These are phyloP conservation scores for Tachysurus vachellii DNA, from an alignment of 2,113 vertebrate genomes.

Conservation along the genomic window DNA sequence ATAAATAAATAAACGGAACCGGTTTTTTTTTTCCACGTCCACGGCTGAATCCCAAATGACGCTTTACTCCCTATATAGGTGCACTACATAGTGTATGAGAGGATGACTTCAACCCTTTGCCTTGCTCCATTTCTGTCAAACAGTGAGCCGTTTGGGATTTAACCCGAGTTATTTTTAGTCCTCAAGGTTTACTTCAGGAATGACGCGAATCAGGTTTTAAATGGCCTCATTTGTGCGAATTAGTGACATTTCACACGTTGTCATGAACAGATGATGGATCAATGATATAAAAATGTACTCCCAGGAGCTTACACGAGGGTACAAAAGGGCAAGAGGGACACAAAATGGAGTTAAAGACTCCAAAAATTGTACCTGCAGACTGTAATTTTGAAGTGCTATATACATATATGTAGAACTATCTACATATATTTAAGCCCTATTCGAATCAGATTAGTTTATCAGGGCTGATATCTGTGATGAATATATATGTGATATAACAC, in stretches of 20 bases:
- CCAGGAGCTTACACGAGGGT: background rate
- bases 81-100: conserved; percentile 12
- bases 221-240: background rate
- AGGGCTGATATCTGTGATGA: no score
- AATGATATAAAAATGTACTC: background rate
- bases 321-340: no score
- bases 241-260: background rate
- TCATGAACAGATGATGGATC: background rate
- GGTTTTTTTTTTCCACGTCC: background rate
- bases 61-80: background rate
- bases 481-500: no score
- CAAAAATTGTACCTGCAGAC: background rate
- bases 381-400: background rate
- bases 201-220: conserved; percentile 41
- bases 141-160: background rate
- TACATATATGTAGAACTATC: background rate
- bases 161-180: conserved; percentile 46
- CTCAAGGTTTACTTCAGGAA: conserved; percentile 24
- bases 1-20: background rate
- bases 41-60: background rate
- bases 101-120: background rate
- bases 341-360: background rate
- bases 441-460: background rate
- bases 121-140: background rate
- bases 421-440: background rate